Evolutionary conservation across 2,113 vertebrate species (phyloP), one percentile per base, ranked within the genome.

Genomic region (Eurypyga helias): DNA sequence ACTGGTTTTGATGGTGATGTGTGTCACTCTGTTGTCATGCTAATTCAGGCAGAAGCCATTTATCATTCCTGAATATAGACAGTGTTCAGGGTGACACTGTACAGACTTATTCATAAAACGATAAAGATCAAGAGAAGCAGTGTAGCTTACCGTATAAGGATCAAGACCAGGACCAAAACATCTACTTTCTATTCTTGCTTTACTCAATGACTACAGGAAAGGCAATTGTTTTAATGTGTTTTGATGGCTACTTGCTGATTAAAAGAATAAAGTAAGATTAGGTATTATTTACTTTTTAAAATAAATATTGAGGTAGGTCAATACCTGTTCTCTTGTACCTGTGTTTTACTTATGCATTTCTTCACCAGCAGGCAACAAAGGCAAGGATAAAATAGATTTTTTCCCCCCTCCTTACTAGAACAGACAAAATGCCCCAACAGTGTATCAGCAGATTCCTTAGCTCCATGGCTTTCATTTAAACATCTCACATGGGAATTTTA

Each of bases 381-480:
- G 2, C 8, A 91, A 69, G 11, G 7, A 76, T 15, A 46, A 75
- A 73, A 88, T 28, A 9, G 64, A 13, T 2, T 12, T 51, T 76
- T 60, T 38, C 5, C 0, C 3, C 25, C 13, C 38, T 87, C 34
- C 11, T 46, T 65, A 41, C 17, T 31, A 61, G 12, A 71, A 69
- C 5, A 82, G 33, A 55, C 8, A 62, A 73, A 93, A 69, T 43
- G n/a, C 3, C 3, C 9, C 10, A 72, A 58, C 2, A 60, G 10
- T 12, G 0, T 61, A 89, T 64, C 31, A 83, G 55, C 28, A 95
- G 65, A 95, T 73, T 93, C 73, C 49, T 94, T 7, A 33, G 91
- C 81, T 96, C 71, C 85, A 83, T 52, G 31, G 31, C 36, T 89
- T 96, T 96, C 97, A 72, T 95, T 77, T 91, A 90, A 92, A 89